A percentile compares a stretch with the other conserved stretches of the same genome.
Evolutionary conservation across 2,888 invertebrate species (phyloP).

Genomic region (Leptinotarsa peninsularis): DNA sequence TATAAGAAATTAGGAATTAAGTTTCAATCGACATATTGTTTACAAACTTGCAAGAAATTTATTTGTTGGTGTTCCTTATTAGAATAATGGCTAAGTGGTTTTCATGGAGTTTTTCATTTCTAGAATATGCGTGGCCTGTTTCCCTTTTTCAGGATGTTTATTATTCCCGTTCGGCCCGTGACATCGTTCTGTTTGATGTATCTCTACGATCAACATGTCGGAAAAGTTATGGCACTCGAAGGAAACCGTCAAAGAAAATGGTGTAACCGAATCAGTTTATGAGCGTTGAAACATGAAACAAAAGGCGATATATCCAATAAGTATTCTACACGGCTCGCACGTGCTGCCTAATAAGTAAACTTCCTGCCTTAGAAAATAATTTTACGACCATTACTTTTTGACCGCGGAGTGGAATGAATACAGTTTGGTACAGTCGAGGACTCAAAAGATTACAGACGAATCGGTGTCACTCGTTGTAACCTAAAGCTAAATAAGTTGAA

Average conservation of each 20-base stretch:
- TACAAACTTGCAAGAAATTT: too few relatives aligned
- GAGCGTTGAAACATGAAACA: constrained; percentile 24
- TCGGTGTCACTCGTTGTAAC: constrained; percentile 6
- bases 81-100: too few relatives aligned
- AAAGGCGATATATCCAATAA: constrained; percentile 33
- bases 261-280: constrained; percentile 24
- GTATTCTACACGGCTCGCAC: constrained; percentile 41
- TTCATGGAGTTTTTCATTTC: background rate
- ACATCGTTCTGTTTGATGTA: constrained; percentile 9
- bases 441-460: constrained; percentile 12
- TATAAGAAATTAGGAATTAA: too few relatives aligned
- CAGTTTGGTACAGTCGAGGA: background rate
- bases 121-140: background rate
- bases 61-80: too few relatives aligned
- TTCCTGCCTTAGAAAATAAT: constrained; percentile 46
- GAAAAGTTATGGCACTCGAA: background rate
- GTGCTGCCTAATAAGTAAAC: constrained; percentile 48
- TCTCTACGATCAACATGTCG: background rate
- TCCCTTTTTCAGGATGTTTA: background rate
- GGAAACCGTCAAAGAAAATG: constrained; percentile 22
- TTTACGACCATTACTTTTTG: constrained; percentile 18
- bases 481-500: too few relatives aligned
- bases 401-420: background rate
- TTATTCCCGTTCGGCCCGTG: background rate
- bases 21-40: too few relatives aligned